Base-by-base conservation (phyloP, 2,888 invertebrate genomes). In the Leptinotarsa haldemani region DNA sequence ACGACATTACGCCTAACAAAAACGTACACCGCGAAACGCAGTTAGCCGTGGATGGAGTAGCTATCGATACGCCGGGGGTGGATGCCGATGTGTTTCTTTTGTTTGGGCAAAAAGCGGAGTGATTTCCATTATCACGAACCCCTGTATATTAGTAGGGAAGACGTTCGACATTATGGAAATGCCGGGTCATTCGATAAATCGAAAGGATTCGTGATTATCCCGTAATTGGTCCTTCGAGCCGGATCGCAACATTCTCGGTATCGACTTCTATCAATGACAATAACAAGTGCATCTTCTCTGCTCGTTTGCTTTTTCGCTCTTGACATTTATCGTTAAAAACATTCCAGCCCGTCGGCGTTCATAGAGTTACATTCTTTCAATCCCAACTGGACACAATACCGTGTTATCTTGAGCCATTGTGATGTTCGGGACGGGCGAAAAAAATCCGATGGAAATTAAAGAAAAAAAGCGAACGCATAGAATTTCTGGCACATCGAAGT, bases 1-100 rank as follows among this genome's bases (percentile, higher is more conserved):
- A 85, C 84, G 85, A 85, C 84, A 85, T 85, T 85, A 85, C 81
- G 78, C 78, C 74, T 72, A 73, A 80, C 78, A 80, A 80, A 81
- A 79, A 80, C 79, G 75, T 75, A 73, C 79, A 77, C 61, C 73
- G 69, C 22, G 70, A 50, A 50, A 52, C 18, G 67, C 22, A 58
- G 66, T 50, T 53, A 30, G 70, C 50, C 64, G 30, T 67, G 71
- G 46, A 47, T 66, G 68, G 56, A 56, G 68, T 68, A 40, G 68
- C 53, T 47, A 68, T 68, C 68, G 68, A 68, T 68, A 68, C 66
- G 18, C 20, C 5, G 48, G 40, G 40, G 61, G 18, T 15, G 61
- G 40, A 0, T 5, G n/a, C 1, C 18, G 30, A 61, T 40, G 61
- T 61, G 61, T 61, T 61, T 61, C 61, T 61, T 61, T 61, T 61